phyloP scores from a whole-genome alignment of 2,113 vertebrate species.

The Lepisosteus oculatus region DNA sequence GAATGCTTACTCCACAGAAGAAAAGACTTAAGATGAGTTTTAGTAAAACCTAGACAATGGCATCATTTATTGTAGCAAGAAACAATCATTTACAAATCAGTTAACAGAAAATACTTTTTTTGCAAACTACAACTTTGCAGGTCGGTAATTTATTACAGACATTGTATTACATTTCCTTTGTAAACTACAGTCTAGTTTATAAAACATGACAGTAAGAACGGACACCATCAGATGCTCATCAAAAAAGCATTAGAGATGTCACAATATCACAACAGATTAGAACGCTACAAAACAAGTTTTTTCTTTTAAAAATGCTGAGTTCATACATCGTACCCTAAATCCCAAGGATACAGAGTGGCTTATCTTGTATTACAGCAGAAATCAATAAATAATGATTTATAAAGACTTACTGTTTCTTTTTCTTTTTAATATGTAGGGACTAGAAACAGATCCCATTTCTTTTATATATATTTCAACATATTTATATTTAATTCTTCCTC shows the following conservation, averaged over 20 bases:
- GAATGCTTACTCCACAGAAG: background rate
- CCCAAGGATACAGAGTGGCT: constrained; percentile 33
- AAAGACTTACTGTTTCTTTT: constrained; percentile 47
- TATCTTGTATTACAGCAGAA: constrained; percentile 40
- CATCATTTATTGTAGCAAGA: constrained; percentile 77
- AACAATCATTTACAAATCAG: constrained; percentile 70
- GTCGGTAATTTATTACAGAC: constrained; percentile 68
- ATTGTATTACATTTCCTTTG: constrained; percentile 51
- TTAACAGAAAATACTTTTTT: constrained; percentile 78
- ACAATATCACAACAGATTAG: constrained; percentile 24
- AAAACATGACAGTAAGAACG: constrained; percentile 63
- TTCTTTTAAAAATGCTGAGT: constrained; percentile 20
- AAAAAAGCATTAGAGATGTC: constrained; percentile 44
- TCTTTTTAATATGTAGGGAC: constrained; percentile 39
- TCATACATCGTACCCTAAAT: constrained; percentile 21
- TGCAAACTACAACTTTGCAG: constrained; percentile 75
- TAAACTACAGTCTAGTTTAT: constrained; percentile 75
- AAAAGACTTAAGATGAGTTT: constrained; percentile 17
- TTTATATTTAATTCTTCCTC: constrained; percentile 53
- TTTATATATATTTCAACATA: constrained; percentile 38
- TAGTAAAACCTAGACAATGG: constrained; percentile 59
- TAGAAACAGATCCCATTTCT: constrained; percentile 32
- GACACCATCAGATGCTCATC: constrained; percentile 55
- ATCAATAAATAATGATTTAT: constrained; percentile 57
- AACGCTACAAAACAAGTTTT: constrained; percentile 31